Conservation (phyloP, 2,888 invertebrate species). For the Itoplectis maculator region DNA sequence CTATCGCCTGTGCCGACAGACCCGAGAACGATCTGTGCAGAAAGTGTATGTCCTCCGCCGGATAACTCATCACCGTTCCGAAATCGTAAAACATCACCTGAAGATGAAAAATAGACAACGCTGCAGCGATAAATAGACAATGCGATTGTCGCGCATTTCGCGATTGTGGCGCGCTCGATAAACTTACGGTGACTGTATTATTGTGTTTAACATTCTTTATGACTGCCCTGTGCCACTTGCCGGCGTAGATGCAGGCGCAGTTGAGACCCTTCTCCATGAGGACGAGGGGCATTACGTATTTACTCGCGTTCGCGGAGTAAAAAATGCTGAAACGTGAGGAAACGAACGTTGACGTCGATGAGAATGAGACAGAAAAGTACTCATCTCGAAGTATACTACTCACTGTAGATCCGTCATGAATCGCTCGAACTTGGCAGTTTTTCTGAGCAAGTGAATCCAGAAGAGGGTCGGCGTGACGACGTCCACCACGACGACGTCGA, state of each 20-base stretch:
- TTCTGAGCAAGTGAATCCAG: slow-evolving; percentile 78
- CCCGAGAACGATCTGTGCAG: slow-evolving; percentile 77
- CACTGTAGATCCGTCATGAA: slow-evolving; percentile 79
- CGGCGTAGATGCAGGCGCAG: slow-evolving; percentile 77
- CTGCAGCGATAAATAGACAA: background rate
- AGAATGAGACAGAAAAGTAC: background rate
- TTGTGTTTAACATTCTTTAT: slow-evolving; percentile 77
- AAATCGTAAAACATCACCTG: slow-evolving; percentile 81
- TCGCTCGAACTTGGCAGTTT: slow-evolving; percentile 66
- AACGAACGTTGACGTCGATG: background rate
- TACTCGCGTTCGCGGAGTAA: slow-evolving; percentile 67
- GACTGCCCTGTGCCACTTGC: slow-evolving; percentile 80
- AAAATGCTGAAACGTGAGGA: slow-evolving; percentile 71
- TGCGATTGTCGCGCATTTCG: too few relatives aligned
- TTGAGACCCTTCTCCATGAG: slow-evolving; percentile 78
- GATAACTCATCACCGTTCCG: slow-evolving; percentile 79
- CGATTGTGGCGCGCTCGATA: background rate
- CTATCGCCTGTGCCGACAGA: slow-evolving; percentile 80
- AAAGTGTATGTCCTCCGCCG: slow-evolving; percentile 74
- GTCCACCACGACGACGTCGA: slow-evolving; percentile 77
- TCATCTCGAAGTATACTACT: too few relatives aligned
- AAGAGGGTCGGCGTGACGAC: slow-evolving; percentile 81
- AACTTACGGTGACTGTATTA: slow-evolving; percentile 77
- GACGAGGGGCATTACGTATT: slow-evolving; percentile 75
- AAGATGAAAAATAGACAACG: background rate